phyloP scores from a whole-genome alignment of 1,140 invertebrate genomes.

The Aphelinus certus region DNA sequence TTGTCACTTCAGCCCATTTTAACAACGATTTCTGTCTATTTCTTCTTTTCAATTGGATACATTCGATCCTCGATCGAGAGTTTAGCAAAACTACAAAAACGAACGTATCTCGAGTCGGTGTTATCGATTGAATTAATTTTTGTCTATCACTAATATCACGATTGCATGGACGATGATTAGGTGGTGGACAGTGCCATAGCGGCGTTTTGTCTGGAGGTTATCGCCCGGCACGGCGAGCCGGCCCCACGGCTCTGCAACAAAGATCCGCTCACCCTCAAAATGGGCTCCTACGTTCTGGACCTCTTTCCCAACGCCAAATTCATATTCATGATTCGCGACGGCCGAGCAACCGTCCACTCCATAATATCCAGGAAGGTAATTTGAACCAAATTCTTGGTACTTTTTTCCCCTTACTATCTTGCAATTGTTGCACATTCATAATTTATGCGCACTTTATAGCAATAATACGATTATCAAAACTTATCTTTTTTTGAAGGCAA shows the following conservation, averaged over 20 bases:
- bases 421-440: no score
- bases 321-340: slow-evolving; percentile 97
- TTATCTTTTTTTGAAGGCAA: no score
- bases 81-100: no score
- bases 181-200: slow-evolving; percentile 95
- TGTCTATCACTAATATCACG: no score
- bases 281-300: slow-evolving; percentile 85
- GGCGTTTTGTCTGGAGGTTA: slow-evolving; percentile 95
- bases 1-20: no score
- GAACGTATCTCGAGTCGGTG: no score
- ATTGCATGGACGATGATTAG: slow-evolving; percentile 51
- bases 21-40: no score
- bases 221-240: slow-evolving; percentile 93
- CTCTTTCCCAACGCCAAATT: slow-evolving; percentile 91
- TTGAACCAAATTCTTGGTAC: background rate
- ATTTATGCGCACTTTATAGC: no score
- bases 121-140: no score
- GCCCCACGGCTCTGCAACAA: slow-evolving; percentile 96
- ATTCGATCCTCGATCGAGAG: no score
- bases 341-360: slow-evolving; percentile 96
- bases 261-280: slow-evolving; percentile 96
- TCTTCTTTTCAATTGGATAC: no score
- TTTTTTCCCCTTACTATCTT: background rate
- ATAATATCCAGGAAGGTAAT: slow-evolving; percentile 93
- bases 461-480: no score